Evolutionary conservation across 2,113 vertebrate genomes (phyloP), one percentile per base, ranked within the genome.

Genomic region (Notiomystis cincta): DNA sequence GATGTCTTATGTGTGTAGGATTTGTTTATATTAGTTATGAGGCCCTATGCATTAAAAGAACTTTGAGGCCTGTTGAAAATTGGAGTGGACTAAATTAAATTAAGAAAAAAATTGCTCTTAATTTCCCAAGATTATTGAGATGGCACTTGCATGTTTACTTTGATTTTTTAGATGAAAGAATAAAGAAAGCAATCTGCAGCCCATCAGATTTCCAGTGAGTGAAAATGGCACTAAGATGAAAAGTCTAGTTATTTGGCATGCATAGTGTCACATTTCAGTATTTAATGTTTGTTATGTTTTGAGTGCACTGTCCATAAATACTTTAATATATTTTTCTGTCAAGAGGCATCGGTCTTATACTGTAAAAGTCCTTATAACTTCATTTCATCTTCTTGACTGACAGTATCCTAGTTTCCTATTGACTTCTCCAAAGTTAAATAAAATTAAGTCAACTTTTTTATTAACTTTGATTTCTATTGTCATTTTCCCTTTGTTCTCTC

Each of bases 231-330:
- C 31, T 48, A 33, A 76, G 45, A 62, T 66, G 51, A 87, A 90
- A 89, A 72, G 14, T 75, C 65, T 33, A 44, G 25, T 82, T 93
- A 67, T 67, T 93, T 84, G 60, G 51, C 73, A 75, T 31, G 14
- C 37, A 21, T 21, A 45, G 42, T 94, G 92, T 56, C 73, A 89
- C 62, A 92, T 95, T 95, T 95, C 85, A 93, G 42, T 72, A 25
- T 88, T 94, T 92, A 81, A 73, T 88, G 30, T 57, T 94, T 72
- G 51, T 82, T 93, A 21, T 51, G 38, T 86, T 97, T 95, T 92
- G 60, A 94, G 86, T 89, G 62, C 90, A 33, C 76, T 93, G 47
- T 79, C 89, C 67, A 73, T 93, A 94, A 90, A 80, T 95, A 58
- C 37, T 97, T 95, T 45, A 64, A 66, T 95, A 27, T 20, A 31